Evolutionary conservation across 2,113 vertebrate species (phyloP).

Genomic region (Myrmophylax atrothorax): DNA sequence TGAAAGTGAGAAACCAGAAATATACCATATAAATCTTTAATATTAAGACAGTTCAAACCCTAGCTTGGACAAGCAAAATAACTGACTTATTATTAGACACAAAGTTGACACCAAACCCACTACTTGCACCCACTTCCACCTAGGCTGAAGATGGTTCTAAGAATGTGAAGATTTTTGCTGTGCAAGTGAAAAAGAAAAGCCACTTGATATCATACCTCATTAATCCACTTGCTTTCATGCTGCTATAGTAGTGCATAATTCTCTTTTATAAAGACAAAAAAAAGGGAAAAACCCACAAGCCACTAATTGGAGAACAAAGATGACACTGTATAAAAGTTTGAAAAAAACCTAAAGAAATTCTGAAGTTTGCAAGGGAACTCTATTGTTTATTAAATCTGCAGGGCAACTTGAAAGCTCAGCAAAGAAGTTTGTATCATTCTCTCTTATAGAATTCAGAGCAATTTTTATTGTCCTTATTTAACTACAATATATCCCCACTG

Average conservation of each 20-base stretch:
- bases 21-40: accelerated
- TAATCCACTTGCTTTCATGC: neutral
- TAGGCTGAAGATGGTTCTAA: neutral
- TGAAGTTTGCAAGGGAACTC: neutral
- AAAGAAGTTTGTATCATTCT: neutral
- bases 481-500: neutral
- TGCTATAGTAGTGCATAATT: neutral
- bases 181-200: neutral
- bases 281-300: neutral
- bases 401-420: neutral
- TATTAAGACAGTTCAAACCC: neutral
- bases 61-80: neutral
- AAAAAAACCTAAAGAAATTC: neutral
- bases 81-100: neutral
- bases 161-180: neutral
- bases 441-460: neutral
- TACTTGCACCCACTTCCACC: neutral
- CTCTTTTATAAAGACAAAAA: neutral
- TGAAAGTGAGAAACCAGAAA: neutral
- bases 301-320: neutral
- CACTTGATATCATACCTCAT: neutral
- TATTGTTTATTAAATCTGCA: neutral
- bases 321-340: neutral
- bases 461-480: neutral
- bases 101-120: neutral